Base-by-base conservation (phyloP, 1,140 invertebrate species). In the Sarcophaga peregrina region DNA sequence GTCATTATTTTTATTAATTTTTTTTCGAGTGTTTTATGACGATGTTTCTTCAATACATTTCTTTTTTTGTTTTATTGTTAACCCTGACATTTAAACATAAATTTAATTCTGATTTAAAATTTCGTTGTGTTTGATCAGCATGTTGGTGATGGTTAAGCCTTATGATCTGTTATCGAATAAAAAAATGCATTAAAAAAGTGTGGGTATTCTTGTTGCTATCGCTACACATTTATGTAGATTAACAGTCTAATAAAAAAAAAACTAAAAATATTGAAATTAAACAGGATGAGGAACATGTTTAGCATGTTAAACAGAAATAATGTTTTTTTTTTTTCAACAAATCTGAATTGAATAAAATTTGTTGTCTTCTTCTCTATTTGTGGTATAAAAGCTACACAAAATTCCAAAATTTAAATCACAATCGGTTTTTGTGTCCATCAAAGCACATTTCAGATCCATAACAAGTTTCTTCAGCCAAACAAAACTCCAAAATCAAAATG, bases 271-370 rank as follows among this genome's bases (percentile, higher is more conserved):
- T 15, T n/a, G 7, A 58, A n/a, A 58, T 58, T 15, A 87, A 88
- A 85, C 85, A 82, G 83, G 83, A 83, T 85, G 85, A 85, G 86
- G 87, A 89, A 88, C 88, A 89, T 89, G 88, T 89, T 89, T 89
- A 80, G 88, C 88, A 89, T 89, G 86, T 88, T 89, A 86, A 89
- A 86, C 85, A 50, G 47, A 78, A 82, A 81, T 37, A 45, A 9
- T 15, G 37, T 20, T 72, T 4, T 6, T 72, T 72, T 25, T 72
- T 72, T 62, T 13, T 13, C 4, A 10, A 17, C 10, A 62, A 13
- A 72, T 9, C 62, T 72, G n/a, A 25, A 72, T 72, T 72, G 17
- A 72, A 72, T 25, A 72, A n/a, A 25, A 72, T 72, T 72, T 72
- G 17, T 25, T 25, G 62, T 25, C 15, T 80, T 52, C 82, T 46